Percentiles rank a stretch among this genome's conserved stretches.
Evolutionary conservation across 2,888 invertebrate genomes (phyloP).

Genomic region (Dasypolia templi): DNA sequence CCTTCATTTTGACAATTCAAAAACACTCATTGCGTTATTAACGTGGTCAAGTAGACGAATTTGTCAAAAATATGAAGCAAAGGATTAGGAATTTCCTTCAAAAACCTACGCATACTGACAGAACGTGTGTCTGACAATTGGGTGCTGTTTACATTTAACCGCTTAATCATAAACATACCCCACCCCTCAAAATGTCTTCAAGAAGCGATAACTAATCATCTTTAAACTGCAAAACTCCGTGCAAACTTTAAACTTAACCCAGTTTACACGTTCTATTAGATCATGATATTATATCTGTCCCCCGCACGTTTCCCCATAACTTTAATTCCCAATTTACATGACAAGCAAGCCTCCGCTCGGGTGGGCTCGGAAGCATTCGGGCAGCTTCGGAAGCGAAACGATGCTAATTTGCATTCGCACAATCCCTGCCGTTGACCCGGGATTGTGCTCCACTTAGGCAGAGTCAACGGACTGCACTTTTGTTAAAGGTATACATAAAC

Average conservation of each 20-base stretch:
- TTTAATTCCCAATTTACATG: constrained; percentile 65
- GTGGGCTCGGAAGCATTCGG: constrained; percentile 47
- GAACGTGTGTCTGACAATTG: too few relatives aligned
- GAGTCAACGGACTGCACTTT: constrained; percentile 47
- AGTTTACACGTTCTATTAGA: constrained; percentile 44
- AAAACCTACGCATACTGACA: too few relatives aligned
- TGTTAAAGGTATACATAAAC: constrained; percentile 21
- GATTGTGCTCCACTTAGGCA: constrained; percentile 55
- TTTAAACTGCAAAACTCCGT: constrained; percentile 13
- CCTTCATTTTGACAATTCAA: too few relatives aligned
- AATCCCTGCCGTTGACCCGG: constrained; percentile 58
- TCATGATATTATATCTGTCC: constrained; percentile 54
- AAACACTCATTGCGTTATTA: too few relatives aligned
- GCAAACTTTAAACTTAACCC: constrained; percentile 33
- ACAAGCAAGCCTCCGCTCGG: constrained; percentile 61
- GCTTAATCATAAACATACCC: background rate
- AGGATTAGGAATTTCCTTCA: too few relatives aligned
- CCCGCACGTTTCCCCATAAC: constrained; percentile 55
- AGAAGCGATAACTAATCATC: background rate
- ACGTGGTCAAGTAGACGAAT: too few relatives aligned
- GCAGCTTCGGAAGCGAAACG: constrained; percentile 45
- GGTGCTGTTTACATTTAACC: too few relatives aligned
- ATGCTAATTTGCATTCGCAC: constrained; percentile 65
- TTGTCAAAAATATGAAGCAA: too few relatives aligned
- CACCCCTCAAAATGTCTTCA: constrained; percentile 1